Conservation (phyloP, 2,113 vertebrate species). For the Pseudois nayaur region DNA sequence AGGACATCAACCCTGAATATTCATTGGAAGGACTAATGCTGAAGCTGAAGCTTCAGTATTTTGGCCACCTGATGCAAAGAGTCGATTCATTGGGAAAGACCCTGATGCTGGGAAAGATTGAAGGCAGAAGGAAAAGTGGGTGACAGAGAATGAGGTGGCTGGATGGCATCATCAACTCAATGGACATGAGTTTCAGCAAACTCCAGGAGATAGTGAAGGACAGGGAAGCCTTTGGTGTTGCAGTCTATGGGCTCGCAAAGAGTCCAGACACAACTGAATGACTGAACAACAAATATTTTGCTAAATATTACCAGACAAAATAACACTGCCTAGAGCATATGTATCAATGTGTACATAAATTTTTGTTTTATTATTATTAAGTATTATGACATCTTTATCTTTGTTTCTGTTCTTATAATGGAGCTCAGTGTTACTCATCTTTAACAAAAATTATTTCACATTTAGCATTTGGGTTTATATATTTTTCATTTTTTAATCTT, state of each 20-base stretch:
- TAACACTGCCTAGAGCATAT: background rate
- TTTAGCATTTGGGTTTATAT: conserved; percentile 36
- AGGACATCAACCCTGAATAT: background rate
- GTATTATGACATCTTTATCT: background rate
- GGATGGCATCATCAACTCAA: background rate
- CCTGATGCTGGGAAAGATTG: background rate
- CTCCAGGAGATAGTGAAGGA: background rate
- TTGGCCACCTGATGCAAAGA: background rate
- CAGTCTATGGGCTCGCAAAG: background rate
- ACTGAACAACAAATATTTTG: background rate
- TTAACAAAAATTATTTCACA: background rate
- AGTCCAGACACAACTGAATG: background rate
- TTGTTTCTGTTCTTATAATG: background rate
- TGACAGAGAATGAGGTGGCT: background rate
- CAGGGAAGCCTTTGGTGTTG: background rate
- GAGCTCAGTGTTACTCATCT: background rate
- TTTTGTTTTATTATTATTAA: background rate
- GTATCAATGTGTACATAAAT: background rate
- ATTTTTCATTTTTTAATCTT: conserved; percentile 8
- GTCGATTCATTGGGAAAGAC: background rate
- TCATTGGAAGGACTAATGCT: background rate
- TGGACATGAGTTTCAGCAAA: background rate
- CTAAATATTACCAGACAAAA: background rate
- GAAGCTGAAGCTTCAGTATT: background rate
- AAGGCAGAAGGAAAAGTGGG: background rate